These are phyloP conservation scores for Sycophila sp. DNA, from an alignment of 1,140 invertebrate species.

Conservation along the genomic window DNA sequence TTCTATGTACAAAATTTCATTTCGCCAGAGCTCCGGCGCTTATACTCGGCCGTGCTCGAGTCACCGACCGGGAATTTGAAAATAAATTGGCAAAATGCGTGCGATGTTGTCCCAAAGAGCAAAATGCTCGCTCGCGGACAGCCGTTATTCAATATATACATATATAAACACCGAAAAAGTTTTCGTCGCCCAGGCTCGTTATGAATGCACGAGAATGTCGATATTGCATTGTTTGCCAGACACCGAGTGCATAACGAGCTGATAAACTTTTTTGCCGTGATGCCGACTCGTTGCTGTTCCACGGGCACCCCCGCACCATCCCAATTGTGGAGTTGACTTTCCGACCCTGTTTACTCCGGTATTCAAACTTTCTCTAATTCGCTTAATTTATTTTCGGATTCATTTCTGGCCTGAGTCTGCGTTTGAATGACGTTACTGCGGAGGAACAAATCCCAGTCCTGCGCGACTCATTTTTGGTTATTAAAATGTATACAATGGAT, in stretches of 20 bases:
- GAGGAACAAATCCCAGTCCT: background rate
- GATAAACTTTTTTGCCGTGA: constrained; percentile 32
- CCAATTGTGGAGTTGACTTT: no score
- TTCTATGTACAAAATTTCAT: no score
- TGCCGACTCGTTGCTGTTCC: no score
- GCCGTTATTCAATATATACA: constrained; percentile 28
- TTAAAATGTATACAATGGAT: no score
- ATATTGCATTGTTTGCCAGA: constrained; percentile 5
- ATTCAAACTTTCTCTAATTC: constrained; percentile 25
- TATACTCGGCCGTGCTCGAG: no score
- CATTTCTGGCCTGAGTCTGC: no score
- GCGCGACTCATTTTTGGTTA: background rate
- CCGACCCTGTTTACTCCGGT: constrained; percentile 16
- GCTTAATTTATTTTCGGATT: background rate
- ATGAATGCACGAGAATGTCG: background rate
- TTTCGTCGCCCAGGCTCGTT: background rate
- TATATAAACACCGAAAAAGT: constrained; percentile 9
- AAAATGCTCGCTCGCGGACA: background rate
- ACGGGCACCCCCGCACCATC: no score
- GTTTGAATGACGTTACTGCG: no score
- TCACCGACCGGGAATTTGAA: no score
- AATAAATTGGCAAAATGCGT: no score
- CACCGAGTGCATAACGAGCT: constrained; percentile 19
- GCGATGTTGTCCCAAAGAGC: no score
- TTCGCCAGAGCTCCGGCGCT: no score